Conservation (phyloP, 2,797 vertebrate genomes). For the Phoebastria nigripes region DNA sequence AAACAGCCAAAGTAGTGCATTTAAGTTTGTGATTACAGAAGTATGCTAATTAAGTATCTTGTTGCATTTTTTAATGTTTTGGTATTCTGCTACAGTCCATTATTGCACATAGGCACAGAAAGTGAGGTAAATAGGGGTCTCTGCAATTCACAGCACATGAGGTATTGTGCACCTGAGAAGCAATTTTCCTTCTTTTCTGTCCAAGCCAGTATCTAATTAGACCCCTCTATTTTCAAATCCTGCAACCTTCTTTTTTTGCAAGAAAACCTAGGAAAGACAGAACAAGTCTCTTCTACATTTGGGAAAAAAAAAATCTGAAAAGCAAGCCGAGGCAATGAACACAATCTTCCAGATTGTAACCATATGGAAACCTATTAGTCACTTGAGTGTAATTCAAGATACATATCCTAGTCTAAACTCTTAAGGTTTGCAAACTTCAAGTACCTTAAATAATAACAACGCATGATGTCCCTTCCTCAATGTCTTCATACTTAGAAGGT, state of each 20-base stretch:
- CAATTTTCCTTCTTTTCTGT: slow-evolving; percentile 12
- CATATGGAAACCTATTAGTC: slow-evolving; percentile 42
- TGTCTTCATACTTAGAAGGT: neutral
- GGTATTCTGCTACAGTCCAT: slow-evolving; percentile 34
- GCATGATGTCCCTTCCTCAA: neutral
- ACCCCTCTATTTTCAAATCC: slow-evolving; percentile 9
- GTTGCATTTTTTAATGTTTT: slow-evolving; percentile 45
- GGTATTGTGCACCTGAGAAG: neutral
- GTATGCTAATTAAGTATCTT: slow-evolving; percentile 53
- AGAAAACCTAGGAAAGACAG: neutral
- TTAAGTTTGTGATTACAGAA: slow-evolving; percentile 63
- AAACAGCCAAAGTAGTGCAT: slow-evolving; percentile 48
- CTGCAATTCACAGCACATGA: neutral
- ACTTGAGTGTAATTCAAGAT: slow-evolving; percentile 42
- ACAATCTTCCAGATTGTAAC: slow-evolving; percentile 30
- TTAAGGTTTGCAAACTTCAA: neutral
- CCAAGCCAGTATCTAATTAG: slow-evolving; percentile 51
- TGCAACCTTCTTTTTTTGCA: neutral
- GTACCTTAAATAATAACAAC: neutral
- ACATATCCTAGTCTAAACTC: neutral
- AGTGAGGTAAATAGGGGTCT: neutral
- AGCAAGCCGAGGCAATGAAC: slow-evolving; percentile 7
- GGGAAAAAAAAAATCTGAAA: neutral
- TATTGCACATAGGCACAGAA: neutral
- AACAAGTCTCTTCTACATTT: neutral